A percentile compares a stretch with the other conserved stretches of the same genome.
Conservation (phyloP, 2,888 invertebrate genomes). For the Lepetodrilus schrolli region DNA sequence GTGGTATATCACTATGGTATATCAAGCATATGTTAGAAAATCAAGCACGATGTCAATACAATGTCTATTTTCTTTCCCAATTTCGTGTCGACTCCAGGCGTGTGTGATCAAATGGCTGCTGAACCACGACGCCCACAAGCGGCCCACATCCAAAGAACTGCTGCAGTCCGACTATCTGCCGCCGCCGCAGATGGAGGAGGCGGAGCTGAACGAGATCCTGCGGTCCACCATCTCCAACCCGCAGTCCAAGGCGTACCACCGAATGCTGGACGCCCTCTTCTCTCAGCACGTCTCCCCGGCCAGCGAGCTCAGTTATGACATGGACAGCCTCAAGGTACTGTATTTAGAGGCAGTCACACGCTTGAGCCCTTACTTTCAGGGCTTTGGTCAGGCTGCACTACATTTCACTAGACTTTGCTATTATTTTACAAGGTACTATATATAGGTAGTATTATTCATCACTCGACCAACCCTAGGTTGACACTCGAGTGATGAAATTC, state of each 20-base stretch:
- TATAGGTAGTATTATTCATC: too few relatives aligned
- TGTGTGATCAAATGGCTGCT: constrained; percentile 82
- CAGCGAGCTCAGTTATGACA: constrained; percentile 89
- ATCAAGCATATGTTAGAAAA: too few relatives aligned
- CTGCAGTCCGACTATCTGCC: constrained; percentile 89
- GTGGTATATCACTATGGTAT: too few relatives aligned
- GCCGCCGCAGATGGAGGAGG: constrained; percentile 88
- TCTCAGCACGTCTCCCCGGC: constrained; percentile 79
- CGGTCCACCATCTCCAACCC: constrained; percentile 87
- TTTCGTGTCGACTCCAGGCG: constrained; percentile 49
- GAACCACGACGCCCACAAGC: constrained; percentile 86
- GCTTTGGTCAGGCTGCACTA: too few relatives aligned
- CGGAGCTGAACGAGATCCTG: constrained; percentile 85
- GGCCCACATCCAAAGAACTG: constrained; percentile 91
- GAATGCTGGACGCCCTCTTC: constrained; percentile 75
- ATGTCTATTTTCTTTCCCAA: too few relatives aligned
- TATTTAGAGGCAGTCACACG: too few relatives aligned
- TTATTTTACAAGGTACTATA: too few relatives aligned
- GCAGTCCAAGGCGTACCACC: constrained; percentile 85
- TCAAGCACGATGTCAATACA: too few relatives aligned
- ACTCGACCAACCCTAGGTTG: too few relatives aligned
- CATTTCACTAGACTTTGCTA: too few relatives aligned
- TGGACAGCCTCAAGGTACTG: constrained; percentile 77
- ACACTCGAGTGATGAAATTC: too few relatives aligned
- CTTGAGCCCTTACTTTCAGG: too few relatives aligned